Evolutionary conservation across 2,888 invertebrate species (phyloP), one percentile per base, ranked within the genome.

Genomic region (Drepana falcataria): DNA sequence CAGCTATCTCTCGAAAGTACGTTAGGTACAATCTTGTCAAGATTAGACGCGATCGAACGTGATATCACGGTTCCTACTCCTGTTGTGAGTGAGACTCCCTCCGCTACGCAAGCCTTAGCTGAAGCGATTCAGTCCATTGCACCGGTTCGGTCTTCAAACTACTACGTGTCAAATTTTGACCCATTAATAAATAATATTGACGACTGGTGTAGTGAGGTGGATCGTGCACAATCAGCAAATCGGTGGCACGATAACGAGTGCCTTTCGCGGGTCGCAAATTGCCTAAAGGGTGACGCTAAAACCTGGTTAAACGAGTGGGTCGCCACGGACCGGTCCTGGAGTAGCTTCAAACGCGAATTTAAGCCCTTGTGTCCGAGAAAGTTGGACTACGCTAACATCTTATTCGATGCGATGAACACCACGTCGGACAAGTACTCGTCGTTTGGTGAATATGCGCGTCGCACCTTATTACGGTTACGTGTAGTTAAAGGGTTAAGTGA

Each of bases 401-500:
- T 66, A 4, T 60, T 49, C 44, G 60, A 63, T 0, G 54, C 58
- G 1, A 63, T 64, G 60, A 47, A 49, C 33, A 58, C 59, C 0
- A 54, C 54, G 1, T 66, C 63, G 0, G 54, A 65, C 33, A 48
- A 57, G 0, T 67, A 56, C 34, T 6, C 55, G 3, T 60, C 62
- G 4, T 67, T 63, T 35, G 67, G 65, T 0, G 64, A 64, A 9
- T 66, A 64, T 48, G 62, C 61, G 0, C 55, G 60, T 5, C 55
- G 51, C 7, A 59, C 61, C 1, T 48, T 63, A 3, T 35, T 66
- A 4, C 57, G 61, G 0, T 47, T 64, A 2, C 56, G 58, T 35
- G 57, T 68, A 3, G 62, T 69, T 0, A 54, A 53, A 3, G 66
- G 66, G 0, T 40, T 67, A 2, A 57, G 60, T 6, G 66, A 69